These are phyloP conservation scores for Sesia apiformis DNA, from an alignment of 2,888 invertebrate species.

Conservation along the genomic window DNA sequence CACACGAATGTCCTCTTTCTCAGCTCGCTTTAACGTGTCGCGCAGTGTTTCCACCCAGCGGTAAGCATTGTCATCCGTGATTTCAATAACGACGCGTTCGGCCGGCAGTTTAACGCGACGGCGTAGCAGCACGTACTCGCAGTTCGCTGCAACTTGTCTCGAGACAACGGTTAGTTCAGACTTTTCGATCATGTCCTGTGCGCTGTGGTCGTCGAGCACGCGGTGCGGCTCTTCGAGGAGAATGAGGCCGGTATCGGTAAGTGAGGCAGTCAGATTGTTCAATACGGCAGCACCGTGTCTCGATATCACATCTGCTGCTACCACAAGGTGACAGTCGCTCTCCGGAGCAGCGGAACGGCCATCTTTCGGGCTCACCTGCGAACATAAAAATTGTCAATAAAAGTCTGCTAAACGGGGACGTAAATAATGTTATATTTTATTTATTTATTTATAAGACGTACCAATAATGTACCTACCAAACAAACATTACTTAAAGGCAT, in stretches of 20 bases:
- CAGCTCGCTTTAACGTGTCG: slow-evolving; percentile 79
- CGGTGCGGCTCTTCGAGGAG: slow-evolving; percentile 79
- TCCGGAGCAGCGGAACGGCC: slow-evolving; percentile 73
- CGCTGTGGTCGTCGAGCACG: slow-evolving; percentile 54
- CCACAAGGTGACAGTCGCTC: slow-evolving; percentile 79
- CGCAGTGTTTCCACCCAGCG: slow-evolving; percentile 89
- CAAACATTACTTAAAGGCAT: no score
- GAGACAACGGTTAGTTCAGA: slow-evolving; percentile 40
- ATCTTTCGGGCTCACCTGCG: slow-evolving; percentile 69
- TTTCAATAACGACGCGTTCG: slow-evolving; percentile 72
- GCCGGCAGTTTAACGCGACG: slow-evolving; percentile 49
- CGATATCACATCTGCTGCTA: slow-evolving; percentile 78
- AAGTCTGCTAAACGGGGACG: no score
- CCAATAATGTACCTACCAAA: no score
- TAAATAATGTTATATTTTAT: no score
- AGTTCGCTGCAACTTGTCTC: slow-evolving; percentile 76
- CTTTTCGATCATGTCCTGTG: slow-evolving; percentile 34
- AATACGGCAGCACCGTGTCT: slow-evolving; percentile 71
- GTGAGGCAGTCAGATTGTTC: slow-evolving; percentile 72
- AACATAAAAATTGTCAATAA: not conserved
- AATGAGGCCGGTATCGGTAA: slow-evolving; percentile 82
- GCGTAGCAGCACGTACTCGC: slow-evolving; percentile 80
- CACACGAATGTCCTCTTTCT: slow-evolving; percentile 75
- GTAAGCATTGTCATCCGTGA: slow-evolving; percentile 79
- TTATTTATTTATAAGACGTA: no score